These are phyloP conservation scores for Pachyseris speciosa DNA, from an alignment of 64 coral and sea anemone species.

Conservation along the genomic window DNA sequence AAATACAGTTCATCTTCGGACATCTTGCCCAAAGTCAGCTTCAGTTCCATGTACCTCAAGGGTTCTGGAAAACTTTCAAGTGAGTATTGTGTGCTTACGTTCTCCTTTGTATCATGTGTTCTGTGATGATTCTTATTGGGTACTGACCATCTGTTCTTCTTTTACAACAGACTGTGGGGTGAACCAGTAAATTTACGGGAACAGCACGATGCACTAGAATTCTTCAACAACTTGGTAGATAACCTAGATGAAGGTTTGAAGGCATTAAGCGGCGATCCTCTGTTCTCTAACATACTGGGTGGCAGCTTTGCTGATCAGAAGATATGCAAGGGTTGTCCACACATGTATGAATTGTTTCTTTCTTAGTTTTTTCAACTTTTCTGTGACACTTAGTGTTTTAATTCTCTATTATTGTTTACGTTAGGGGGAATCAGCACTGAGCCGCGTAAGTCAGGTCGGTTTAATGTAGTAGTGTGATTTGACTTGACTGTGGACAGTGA, in stretches of 20 bases:
- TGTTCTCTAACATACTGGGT: constrained; percentile 87
- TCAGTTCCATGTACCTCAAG: constrained; percentile 95
- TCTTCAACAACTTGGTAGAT: constrained; percentile 98
- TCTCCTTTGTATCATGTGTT: not conserved
- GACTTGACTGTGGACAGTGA: too few relatives aligned
- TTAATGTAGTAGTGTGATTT: too few relatives aligned
- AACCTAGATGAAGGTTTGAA: constrained; percentile 97
- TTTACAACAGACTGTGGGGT: constrained; percentile 68
- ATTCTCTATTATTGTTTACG: too few relatives aligned
- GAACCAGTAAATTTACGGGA: constrained; percentile 98
- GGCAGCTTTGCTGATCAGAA: constrained; percentile 98
- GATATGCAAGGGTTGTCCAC: constrained; percentile 99
- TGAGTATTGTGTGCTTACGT: constrained; percentile 46
- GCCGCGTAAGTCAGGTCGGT: too few relatives aligned
- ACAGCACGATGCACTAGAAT: constrained; percentile 97
- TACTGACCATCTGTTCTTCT: not conserved
- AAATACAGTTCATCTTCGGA: constrained; percentile 98
- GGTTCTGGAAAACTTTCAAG: constrained; percentile 99
- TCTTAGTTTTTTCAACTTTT: not conserved
- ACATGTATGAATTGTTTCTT: constrained; percentile 58
- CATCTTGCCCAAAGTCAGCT: constrained; percentile 96
- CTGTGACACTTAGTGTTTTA: too few relatives aligned
- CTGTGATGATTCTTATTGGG: not conserved
- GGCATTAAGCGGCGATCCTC: constrained; percentile 68
- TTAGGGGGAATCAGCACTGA: too few relatives aligned